These are phyloP conservation scores for Xanthia togata DNA, from an alignment of 2,888 invertebrate genomes.

Conservation along the genomic window DNA sequence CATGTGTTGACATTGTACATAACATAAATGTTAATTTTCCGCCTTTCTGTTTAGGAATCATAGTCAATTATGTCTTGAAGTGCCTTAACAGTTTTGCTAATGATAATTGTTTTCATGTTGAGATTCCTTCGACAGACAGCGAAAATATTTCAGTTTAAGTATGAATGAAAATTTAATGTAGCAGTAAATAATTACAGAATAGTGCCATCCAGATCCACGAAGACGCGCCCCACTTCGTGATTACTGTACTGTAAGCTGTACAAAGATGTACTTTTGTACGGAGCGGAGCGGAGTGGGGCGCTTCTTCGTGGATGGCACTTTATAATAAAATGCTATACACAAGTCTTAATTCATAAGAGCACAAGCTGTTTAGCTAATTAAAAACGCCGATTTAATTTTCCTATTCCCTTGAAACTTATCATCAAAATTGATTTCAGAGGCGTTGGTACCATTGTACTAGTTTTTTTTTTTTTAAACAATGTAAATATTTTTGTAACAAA, in stretches of 20 bases:
- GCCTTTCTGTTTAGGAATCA: conserved; percentile 54
- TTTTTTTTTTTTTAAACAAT: conserved; percentile 23
- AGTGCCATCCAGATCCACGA: too few species aligned
- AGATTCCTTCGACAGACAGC: conserved; percentile 39
- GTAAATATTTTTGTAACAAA: conserved; percentile 38
- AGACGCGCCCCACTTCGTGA: too few species aligned
- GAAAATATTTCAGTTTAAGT: conserved; percentile 24
- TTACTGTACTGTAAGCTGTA: too few species aligned
- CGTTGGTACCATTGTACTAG: conserved; percentile 12
- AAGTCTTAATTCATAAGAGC: conserved; percentile 10
- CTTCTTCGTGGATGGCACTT: too few species aligned
- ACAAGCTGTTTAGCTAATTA: conserved; percentile 22
- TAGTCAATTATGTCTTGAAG: conserved; percentile 66
- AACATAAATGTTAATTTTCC: conserved; percentile 45
- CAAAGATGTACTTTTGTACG: too few species aligned
- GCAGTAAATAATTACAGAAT: conserved; percentile 5
- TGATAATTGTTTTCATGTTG: conserved; percentile 33
- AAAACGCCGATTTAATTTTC: conserved; percentile 24
- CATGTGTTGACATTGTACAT: conserved; percentile 25
- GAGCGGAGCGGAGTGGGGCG: too few species aligned
- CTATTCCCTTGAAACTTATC: conserved; percentile 18
- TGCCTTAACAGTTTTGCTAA: conserved; percentile 68
- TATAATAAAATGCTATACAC: conserved; percentile 6
- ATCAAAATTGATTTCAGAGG: conserved; percentile 8
- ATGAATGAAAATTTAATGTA: conserved; percentile 13